Evolutionary conservation across 2,888 invertebrate species (phyloP).

Genomic region (Matsumyia berberina): DNA sequence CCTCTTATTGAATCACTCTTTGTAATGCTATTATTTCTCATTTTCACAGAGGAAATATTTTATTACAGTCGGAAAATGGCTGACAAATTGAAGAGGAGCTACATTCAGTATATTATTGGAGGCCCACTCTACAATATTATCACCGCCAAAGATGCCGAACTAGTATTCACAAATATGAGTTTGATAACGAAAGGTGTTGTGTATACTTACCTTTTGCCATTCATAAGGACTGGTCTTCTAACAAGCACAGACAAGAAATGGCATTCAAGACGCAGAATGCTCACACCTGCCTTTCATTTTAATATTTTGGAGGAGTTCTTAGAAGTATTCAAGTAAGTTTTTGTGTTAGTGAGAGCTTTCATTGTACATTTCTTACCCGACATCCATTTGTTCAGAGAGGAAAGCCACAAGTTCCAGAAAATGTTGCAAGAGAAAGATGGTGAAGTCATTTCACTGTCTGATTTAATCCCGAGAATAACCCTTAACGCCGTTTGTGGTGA

Average conservation of each 20-base stretch:
- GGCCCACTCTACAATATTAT: slow-evolving; percentile 78
- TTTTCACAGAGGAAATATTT: slow-evolving; percentile 77
- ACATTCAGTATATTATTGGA: slow-evolving; percentile 77
- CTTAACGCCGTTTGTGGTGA: slow-evolving; percentile 80
- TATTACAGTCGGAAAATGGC: slow-evolving; percentile 65
- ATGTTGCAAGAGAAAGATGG: slow-evolving; percentile 61
- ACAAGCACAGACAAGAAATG: slow-evolving; percentile 81
- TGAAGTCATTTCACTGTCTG: slow-evolving; percentile 75
- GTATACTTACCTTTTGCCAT: slow-evolving; percentile 79
- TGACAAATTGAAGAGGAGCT: slow-evolving; percentile 75
- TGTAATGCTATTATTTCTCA: no score
- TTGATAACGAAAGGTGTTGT: slow-evolving; percentile 79
- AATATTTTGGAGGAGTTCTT: slow-evolving; percentile 80
- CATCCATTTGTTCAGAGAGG: slow-evolving; percentile 77
- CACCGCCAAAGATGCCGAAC: slow-evolving; percentile 79
- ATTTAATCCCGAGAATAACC: slow-evolving; percentile 80
- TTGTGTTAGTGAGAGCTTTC: not conserved
- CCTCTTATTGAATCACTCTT: no score
- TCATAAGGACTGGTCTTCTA: slow-evolving; percentile 79
- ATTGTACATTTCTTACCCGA: not conserved
- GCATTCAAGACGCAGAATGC: slow-evolving; percentile 80
- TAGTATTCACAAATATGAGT: slow-evolving; percentile 79
- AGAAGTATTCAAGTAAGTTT: slow-evolving; percentile 80
- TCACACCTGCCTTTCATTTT: slow-evolving; percentile 82
- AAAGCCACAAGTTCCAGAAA: slow-evolving; percentile 79